A percentile compares a stretch with the other conserved stretches of the same genome.
These are phyloP conservation scores for Ophion ventricosus DNA, from an alignment of 2,888 invertebrate genomes.

Conservation along the genomic window DNA sequence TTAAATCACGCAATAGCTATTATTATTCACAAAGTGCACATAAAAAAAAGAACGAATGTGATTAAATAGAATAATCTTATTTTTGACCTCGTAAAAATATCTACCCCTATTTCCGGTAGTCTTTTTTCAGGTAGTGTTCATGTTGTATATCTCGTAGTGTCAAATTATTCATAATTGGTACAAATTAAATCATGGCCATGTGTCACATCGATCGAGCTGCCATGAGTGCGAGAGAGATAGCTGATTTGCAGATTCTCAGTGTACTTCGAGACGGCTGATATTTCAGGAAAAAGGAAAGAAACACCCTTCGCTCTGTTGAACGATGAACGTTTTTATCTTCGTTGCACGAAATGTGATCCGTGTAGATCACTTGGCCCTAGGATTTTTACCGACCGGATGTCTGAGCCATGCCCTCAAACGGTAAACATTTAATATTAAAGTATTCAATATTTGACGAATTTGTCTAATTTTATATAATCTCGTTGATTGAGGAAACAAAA, in stretches of 20 bases:
- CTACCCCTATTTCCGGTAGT: background rate
- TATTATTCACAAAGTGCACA: slow-evolving; percentile 50
- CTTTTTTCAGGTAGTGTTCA: background rate
- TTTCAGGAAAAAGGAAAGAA: too few species aligned
- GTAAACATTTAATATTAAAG: slow-evolving; percentile 1
- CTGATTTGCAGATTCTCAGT: too few species aligned
- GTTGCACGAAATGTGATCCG: too few species aligned
- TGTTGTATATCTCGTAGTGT: slow-evolving; percentile 9
- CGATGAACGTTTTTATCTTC: too few species aligned
- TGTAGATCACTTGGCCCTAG: too few species aligned
- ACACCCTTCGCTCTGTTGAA: too few species aligned
- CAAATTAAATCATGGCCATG: background rate
- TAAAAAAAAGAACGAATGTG: slow-evolving; percentile 14
- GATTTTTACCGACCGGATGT: too few species aligned
- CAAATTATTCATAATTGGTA: slow-evolving; percentile 15
- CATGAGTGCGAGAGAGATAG: too few species aligned
- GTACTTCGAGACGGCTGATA: too few species aligned
- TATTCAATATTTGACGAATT: background rate
- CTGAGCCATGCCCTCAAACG: too few species aligned
- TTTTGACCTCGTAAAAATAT: slow-evolving; percentile 4
- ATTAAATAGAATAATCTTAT: slow-evolving; percentile 29
- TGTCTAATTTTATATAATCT: background rate
- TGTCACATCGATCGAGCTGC: too few species aligned
- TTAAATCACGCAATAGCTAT: background rate
- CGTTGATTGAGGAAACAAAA: background rate